Conservation (phyloP, 2,888 invertebrate species). For the Melipona beecheii region DNA sequence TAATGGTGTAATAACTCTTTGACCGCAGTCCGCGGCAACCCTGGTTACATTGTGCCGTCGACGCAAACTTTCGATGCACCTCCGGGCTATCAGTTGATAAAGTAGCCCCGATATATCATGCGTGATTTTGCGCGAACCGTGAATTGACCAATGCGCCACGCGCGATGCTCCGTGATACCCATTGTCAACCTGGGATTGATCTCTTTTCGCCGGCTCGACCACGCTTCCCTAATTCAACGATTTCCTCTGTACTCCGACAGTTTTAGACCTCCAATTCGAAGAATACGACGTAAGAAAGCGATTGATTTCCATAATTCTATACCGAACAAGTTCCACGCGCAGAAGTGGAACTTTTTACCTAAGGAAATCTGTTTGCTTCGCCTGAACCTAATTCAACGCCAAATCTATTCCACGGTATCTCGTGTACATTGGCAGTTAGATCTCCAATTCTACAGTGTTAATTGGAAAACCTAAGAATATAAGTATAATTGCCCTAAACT, state of each 20-base stretch:
- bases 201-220: neutral
- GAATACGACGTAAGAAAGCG: too few species aligned
- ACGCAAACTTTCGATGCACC: constrained; percentile 64
- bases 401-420: too few species aligned
- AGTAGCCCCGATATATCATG: constrained; percentile 53
- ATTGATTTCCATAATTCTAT: too few species aligned
- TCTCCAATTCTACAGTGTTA: neutral
- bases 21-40: constrained; percentile 55
- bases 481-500: too few species aligned
- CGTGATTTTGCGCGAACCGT: constrained; percentile 51
- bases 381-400: too few species aligned
- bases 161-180: constrained; percentile 14
- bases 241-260: neutral
- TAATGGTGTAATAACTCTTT: constrained; percentile 71
- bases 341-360: too few species aligned
- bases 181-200: neutral
- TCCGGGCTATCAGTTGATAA: constrained; percentile 58
- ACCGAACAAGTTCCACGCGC: too few species aligned
- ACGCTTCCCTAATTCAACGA: too few species aligned
- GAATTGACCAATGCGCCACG: constrained; percentile 24
- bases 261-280: too few species aligned
- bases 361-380: too few species aligned
- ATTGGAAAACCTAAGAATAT: too few species aligned
- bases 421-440: neutral
- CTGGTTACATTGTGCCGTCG: constrained; percentile 61